phyloP scores from a whole-genome alignment of 2,113 vertebrate genomes.

The Sylvilagus bachmani region DNA sequence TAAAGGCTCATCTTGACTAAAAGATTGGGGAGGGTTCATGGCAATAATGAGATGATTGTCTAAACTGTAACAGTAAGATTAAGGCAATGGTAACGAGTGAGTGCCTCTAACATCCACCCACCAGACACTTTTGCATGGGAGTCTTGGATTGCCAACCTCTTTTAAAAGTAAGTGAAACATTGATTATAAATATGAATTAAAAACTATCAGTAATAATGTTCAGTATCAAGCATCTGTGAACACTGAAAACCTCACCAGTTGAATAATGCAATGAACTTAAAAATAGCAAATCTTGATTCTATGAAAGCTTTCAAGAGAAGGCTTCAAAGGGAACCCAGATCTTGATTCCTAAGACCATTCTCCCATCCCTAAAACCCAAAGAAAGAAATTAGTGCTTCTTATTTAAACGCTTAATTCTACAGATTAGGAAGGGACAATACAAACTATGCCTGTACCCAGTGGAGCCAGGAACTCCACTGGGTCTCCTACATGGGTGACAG shows the following conservation, averaged over 20 bases:
- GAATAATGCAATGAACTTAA: background rate
- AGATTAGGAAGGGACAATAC: background rate
- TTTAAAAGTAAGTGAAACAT: background rate
- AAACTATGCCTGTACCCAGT: background rate
- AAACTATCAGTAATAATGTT: background rate
- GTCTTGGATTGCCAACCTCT: background rate
- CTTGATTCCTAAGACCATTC: conserved; percentile 18
- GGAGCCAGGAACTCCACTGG: no score
- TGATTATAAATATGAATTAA: background rate
- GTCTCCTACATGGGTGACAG: no score
- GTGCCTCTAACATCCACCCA: background rate
- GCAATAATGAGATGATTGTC: background rate
- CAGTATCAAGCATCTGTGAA: background rate
- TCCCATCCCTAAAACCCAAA: background rate
- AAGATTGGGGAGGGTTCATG: background rate
- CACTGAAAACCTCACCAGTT: background rate
- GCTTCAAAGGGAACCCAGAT: background rate
- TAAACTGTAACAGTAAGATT: background rate
- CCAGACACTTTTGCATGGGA: background rate
- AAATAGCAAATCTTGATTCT: background rate
- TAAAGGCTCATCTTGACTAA: background rate
- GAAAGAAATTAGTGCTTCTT: background rate
- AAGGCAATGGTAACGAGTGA: background rate
- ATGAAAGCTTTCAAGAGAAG: background rate
- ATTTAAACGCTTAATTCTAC: background rate